Conservation (phyloP, 2,888 invertebrate species). For the Euspilapteryx auroguttella region DNA sequence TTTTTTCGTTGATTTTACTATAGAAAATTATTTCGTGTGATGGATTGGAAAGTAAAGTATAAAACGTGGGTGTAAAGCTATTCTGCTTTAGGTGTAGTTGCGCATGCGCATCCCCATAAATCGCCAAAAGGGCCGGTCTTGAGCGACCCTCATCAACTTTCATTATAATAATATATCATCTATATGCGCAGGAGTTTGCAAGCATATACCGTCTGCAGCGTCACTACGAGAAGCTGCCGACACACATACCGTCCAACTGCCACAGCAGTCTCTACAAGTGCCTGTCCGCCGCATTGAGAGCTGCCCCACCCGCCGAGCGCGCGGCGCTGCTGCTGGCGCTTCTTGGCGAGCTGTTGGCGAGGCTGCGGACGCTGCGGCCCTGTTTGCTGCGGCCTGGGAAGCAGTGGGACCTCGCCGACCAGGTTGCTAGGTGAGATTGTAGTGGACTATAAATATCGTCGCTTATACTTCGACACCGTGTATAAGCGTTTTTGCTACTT, state of each 20-base stretch:
- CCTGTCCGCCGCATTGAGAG: slow-evolving; percentile 32
- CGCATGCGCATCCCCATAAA: no score
- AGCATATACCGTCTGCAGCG: slow-evolving; percentile 40
- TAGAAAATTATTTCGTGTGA: no score
- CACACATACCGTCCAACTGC: slow-evolving; percentile 33
- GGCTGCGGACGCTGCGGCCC: slow-evolving; percentile 30
- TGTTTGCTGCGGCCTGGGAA: slow-evolving; percentile 28
- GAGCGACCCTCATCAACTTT: no score
- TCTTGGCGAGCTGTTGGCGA: slow-evolving; percentile 32
- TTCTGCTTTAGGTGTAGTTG: no score
- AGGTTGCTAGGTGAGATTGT: slow-evolving; percentile 30
- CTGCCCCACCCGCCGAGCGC: slow-evolving; percentile 24
- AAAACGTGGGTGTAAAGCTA: no score
- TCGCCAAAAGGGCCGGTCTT: no score
- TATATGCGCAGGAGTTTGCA: slow-evolving; percentile 26
- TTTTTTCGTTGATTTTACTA: no score
- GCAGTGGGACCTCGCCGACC: slow-evolving; percentile 32
- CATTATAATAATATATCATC: no score
- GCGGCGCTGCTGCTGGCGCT: slow-evolving; percentile 39
- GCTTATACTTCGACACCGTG: no score
- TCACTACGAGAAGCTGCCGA: slow-evolving; percentile 39
- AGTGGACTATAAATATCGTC: no score
- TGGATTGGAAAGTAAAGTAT: no score
- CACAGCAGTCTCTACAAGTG: slow-evolving; percentile 45
- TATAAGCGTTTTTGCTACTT: no score